Conservation (phyloP, 1,140 invertebrate species). For the Tetranychus cinnabarinus region DNA sequence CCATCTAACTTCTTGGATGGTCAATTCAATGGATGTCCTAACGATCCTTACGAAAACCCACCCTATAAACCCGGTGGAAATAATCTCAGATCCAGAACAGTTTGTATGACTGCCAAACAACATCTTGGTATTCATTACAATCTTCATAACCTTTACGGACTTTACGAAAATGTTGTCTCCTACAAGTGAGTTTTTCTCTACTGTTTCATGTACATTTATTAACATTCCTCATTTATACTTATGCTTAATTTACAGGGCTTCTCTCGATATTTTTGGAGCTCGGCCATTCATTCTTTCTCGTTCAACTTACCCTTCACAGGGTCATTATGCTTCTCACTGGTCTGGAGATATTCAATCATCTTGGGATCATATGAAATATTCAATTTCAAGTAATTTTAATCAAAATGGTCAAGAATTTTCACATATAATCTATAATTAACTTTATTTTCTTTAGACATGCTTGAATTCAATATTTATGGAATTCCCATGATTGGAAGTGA, state of each 20-base stretch:
- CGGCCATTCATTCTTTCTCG: slow-evolving; percentile 58
- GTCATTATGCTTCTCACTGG: slow-evolving; percentile 68
- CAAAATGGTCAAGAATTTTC: neutral
- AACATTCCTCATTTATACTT: neutral
- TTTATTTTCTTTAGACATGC: slow-evolving; percentile 37
- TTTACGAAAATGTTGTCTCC: slow-evolving; percentile 44
- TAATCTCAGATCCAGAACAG: slow-evolving; percentile 36
- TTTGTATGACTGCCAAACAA: slow-evolving; percentile 59
- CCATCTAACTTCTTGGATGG: slow-evolving; percentile 4
- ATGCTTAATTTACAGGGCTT: neutral
- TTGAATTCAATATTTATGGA: slow-evolving; percentile 59
- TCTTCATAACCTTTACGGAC: slow-evolving; percentile 57
- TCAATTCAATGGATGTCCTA: neutral
- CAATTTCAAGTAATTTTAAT: slow-evolving; percentile 23
- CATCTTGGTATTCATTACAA: slow-evolving; percentile 37
- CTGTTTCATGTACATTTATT: neutral
- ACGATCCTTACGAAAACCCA: slow-evolving; percentile 30
- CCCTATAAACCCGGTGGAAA: slow-evolving; percentile 34
- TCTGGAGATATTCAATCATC: slow-evolving; percentile 29
- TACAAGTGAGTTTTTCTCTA: slow-evolving; percentile 16
- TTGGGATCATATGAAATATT: slow-evolving; percentile 25
- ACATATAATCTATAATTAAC: slow-evolving; percentile 23
- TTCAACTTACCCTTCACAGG: slow-evolving; percentile 52
- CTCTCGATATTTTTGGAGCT: slow-evolving; percentile 7
- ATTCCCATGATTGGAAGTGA: slow-evolving; percentile 25